A percentile compares a stretch with the other conserved stretches of the same genome.
phyloP scores from a whole-genome alignment of 2,888 invertebrate genomes.

The Ctenicera cuprea region DNA sequence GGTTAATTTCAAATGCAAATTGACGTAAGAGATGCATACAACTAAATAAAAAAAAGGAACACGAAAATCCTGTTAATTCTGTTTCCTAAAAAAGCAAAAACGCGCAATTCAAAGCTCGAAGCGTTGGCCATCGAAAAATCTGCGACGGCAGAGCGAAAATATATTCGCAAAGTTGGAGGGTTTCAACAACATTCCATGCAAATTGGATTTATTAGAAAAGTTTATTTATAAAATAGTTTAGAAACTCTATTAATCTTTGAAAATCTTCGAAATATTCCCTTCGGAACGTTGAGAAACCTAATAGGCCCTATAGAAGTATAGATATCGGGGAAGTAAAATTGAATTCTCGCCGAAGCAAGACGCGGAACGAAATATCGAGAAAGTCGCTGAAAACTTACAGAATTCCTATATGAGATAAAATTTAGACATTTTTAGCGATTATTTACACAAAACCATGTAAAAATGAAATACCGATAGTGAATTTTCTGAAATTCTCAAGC shows the following conservation, averaged over 20 bases:
- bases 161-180: conserved; percentile 19
- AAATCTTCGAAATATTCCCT: conserved; percentile 34
- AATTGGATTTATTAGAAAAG: conserved; percentile 43
- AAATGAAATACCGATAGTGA: too few relatives aligned
- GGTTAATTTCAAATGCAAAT: conserved; percentile 26
- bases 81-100: conserved; percentile 16
- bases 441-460: too few relatives aligned
- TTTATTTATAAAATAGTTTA: conserved; percentile 45
- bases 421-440: neutral
- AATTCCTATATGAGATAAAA: neutral
- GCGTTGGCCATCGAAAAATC: conserved; percentile 23
- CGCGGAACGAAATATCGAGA: conserved; percentile 6
- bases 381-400: neutral
- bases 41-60: conserved; percentile 19
- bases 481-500: too few relatives aligned
- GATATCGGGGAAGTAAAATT: conserved; percentile 19
- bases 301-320: conserved; percentile 27
- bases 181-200: conserved; percentile 27
- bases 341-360: conserved; percentile 7
- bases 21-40: conserved; percentile 20
- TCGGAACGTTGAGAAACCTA: conserved; percentile 9
- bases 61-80: conserved; percentile 31
- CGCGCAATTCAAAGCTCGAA: neutral
- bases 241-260: conserved; percentile 48
- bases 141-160: conserved; percentile 2